Percentiles rank a stretch among this genome's conserved stretches.
phyloP scores from a whole-genome alignment of 2,113 vertebrate genomes.

The Mesembrinibis cayennensis region DNA sequence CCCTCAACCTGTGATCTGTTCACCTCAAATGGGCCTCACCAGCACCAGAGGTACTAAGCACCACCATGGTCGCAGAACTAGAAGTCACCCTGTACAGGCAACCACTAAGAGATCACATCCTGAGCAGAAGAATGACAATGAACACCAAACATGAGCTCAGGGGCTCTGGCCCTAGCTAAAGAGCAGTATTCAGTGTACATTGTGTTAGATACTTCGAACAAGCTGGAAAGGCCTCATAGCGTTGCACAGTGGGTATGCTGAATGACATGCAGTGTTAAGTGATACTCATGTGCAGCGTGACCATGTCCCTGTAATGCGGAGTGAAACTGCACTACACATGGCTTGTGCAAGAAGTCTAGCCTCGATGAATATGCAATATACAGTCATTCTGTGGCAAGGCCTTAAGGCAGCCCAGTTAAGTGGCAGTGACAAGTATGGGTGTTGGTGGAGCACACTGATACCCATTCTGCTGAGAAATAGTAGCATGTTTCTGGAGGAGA shows the following conservation, averaged over 20 bases:
- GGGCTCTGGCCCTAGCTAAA: background rate
- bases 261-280: background rate
- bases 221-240: background rate
- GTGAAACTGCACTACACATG: background rate
- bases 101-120: background rate
- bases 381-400: background rate
- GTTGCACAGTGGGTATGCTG: fast-evolving
- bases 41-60: background rate
- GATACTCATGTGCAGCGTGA: background rate
- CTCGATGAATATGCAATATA: background rate
- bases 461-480: background rate
- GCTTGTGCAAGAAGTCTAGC: background rate
- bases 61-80: background rate
- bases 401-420: background rate
- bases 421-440: background rate
- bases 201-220: background rate
- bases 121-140: background rate
- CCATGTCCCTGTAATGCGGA: background rate
- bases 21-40: background rate
- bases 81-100: background rate
- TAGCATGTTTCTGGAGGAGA: background rate
- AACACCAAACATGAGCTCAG: background rate
- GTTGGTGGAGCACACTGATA: background rate
- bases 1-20: background rate
- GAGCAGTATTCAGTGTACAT: background rate